Evolutionary conservation across 2,888 invertebrate genomes (phyloP).

Genomic region (Mythimna pallens): DNA sequence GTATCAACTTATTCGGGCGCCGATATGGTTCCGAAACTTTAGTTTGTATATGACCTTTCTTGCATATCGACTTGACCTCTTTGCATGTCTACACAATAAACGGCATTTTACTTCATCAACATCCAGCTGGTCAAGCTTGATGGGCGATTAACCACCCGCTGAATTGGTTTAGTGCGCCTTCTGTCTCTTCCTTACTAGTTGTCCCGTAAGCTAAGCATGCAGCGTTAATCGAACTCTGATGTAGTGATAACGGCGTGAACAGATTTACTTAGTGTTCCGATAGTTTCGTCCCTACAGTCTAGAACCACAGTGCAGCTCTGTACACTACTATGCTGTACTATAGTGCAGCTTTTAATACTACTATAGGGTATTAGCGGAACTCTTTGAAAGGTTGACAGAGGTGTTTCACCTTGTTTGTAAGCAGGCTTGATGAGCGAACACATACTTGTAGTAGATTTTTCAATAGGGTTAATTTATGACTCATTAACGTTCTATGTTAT

Average conservation of each 20-base stretch:
- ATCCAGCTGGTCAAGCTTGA: too few relatives aligned
- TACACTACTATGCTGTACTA: background rate
- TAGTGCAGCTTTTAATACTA: background rate
- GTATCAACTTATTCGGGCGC: too few relatives aligned
- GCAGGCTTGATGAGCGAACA: background rate
- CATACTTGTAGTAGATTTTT: background rate
- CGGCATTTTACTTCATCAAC: too few relatives aligned
- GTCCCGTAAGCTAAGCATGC: slow-evolving; percentile 50
- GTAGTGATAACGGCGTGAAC: slow-evolving; percentile 68
- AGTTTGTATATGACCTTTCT: too few relatives aligned
- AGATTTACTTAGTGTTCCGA: slow-evolving; percentile 42
- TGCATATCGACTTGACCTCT: too few relatives aligned
- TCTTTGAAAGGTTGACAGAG: slow-evolving; percentile 9
- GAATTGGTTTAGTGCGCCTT: slow-evolving; percentile 21
- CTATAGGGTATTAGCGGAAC: background rate
- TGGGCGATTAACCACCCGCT: too few relatives aligned
- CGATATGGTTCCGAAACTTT: too few relatives aligned
- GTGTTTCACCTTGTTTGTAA: slow-evolving; percentile 6
- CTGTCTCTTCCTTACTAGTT: slow-evolving; percentile 9
- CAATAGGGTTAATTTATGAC: too few relatives aligned
- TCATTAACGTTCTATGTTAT: slow-evolving; percentile 5
- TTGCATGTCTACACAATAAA: too few relatives aligned
- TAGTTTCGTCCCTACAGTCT: slow-evolving; percentile 9
- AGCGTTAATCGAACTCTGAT: slow-evolving; percentile 75
- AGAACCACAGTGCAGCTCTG: background rate